A percentile compares a stretch with the other conserved stretches of the same genome.
Conservation (phyloP, 2,113 vertebrate species). For the Eublepharis macularius region DNA sequence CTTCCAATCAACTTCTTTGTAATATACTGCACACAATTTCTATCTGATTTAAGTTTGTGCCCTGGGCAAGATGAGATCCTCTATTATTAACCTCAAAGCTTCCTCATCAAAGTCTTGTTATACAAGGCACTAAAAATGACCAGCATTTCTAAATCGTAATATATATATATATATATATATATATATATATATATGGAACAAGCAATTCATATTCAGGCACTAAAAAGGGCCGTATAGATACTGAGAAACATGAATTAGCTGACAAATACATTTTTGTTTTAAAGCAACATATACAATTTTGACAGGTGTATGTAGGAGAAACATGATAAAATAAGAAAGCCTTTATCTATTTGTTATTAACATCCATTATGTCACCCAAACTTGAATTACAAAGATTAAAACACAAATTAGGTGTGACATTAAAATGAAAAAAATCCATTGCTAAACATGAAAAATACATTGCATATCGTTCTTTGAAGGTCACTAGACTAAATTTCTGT, state of each 20-base stretch:
- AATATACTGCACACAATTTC: not conserved
- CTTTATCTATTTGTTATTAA: slow-evolving; percentile 13
- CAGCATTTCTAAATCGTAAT: not conserved
- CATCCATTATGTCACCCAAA: slow-evolving; percentile 20
- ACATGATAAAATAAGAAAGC: not conserved
- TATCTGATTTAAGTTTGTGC: not conserved
- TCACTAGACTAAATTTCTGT: slow-evolving; percentile 41
- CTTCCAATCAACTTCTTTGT: not conserved
- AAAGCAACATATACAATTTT: slow-evolving; percentile 4
- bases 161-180: too few relatives aligned
- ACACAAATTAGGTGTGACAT: slow-evolving; percentile 16
- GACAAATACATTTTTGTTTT: not conserved
- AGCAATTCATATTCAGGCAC: not conserved
- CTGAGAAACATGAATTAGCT: slow-evolving; percentile 14
- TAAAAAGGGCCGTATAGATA: not conserved
- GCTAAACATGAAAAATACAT: slow-evolving; percentile 7
- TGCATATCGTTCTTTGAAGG: not conserved
- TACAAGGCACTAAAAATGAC: not conserved
- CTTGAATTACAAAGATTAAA: slow-evolving; percentile 16
- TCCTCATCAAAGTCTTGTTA: not conserved
- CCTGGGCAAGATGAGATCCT: not conserved
- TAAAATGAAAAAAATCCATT: not conserved
- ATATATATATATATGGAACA: not conserved
- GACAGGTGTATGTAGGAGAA: slow-evolving; percentile 5
- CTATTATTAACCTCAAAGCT: not conserved